A percentile compares a stretch with the other conserved stretches of the same genome.
These are phyloP conservation scores for Altica lythri DNA, from an alignment of 2,888 invertebrate genomes.

Conservation along the genomic window DNA sequence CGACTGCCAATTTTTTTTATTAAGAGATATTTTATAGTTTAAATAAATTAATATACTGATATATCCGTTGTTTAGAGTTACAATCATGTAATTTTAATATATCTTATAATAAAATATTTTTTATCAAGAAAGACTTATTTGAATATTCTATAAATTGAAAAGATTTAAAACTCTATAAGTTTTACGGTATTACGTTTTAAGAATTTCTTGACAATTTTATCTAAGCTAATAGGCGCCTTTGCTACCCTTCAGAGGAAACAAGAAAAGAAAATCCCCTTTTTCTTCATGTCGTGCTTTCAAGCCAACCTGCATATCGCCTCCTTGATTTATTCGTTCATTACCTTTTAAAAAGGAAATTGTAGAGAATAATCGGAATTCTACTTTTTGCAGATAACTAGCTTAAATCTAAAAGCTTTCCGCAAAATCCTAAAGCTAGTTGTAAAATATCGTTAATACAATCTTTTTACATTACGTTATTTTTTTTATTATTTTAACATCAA, in stretches of 20 bases:
- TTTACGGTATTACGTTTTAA: slow-evolving; percentile 10
- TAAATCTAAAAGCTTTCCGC: not conserved
- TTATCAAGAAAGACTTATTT: too few species aligned
- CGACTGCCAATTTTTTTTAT: too few species aligned
- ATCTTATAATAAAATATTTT: too few species aligned
- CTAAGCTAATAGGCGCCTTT: slow-evolving; percentile 25
- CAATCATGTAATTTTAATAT: too few species aligned
- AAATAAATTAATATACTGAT: too few species aligned
- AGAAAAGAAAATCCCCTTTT: slow-evolving; percentile 5
- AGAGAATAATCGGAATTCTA: slow-evolving; percentile 11
- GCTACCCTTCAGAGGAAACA: slow-evolving; percentile 15
- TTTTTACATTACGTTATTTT: too few species aligned
- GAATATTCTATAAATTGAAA: too few species aligned
- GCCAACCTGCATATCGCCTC: slow-evolving; percentile 4
- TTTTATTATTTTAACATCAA: too few species aligned
- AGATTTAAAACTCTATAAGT: too few species aligned
- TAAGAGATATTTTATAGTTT: too few species aligned
- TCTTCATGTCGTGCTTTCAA: not conserved
- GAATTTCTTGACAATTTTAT: slow-evolving; percentile 30
- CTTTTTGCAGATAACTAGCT: slow-evolving; percentile 12
- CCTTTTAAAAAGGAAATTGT: slow-evolving; percentile 10
- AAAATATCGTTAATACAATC: too few species aligned
- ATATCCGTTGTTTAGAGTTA: too few species aligned
- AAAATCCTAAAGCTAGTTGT: not conserved
- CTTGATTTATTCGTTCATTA: slow-evolving; percentile 25